Conservation (phyloP, 2,888 invertebrate genomes). For the Troides oblongomaculatus region DNA sequence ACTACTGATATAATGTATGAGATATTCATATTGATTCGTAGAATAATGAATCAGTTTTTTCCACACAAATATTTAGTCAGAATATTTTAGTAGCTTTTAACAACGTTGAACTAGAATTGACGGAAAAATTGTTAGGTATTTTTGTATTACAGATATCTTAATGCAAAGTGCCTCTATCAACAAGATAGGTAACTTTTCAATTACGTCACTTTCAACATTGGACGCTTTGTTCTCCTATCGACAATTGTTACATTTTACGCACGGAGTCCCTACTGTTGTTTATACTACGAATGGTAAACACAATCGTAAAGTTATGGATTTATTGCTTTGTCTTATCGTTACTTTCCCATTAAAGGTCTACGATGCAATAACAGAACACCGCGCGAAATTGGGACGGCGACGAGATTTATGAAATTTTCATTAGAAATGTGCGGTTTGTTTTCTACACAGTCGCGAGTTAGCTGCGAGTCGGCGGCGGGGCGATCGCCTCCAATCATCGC, state of each 20-base stretch:
- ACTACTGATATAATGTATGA: not conserved
- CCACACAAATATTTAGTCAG: not conserved
- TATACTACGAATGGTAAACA: slow-evolving; percentile 39
- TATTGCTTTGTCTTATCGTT: slow-evolving; percentile 50
- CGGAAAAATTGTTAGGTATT: not conserved
- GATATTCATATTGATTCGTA: not conserved
- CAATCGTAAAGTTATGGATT: slow-evolving; percentile 55
- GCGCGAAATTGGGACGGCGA: slow-evolving; percentile 11
- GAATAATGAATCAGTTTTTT: slow-evolving; percentile 14
- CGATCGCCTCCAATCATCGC: slow-evolving; percentile 36
- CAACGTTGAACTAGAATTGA: not conserved
- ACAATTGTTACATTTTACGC: slow-evolving; percentile 14
- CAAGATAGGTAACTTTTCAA: slow-evolving; percentile 19
- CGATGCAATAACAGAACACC: slow-evolving; percentile 37
- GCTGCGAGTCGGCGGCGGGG: slow-evolving; percentile 28
- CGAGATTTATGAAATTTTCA: slow-evolving; percentile 15
- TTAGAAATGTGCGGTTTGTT: slow-evolving; percentile 39
- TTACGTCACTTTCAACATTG: slow-evolving; percentile 16
- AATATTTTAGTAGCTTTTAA: not conserved
- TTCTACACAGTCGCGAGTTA: slow-evolving; percentile 40
- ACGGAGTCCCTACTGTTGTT: slow-evolving; percentile 26
- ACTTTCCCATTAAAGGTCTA: slow-evolving; percentile 43
- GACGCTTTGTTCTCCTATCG: slow-evolving; percentile 19
- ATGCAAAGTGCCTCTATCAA: slow-evolving; percentile 13
- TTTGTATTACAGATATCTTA: slow-evolving; percentile 17